Base-by-base conservation (phyloP, 1,140 invertebrate species). In the Atta texana region DNA sequence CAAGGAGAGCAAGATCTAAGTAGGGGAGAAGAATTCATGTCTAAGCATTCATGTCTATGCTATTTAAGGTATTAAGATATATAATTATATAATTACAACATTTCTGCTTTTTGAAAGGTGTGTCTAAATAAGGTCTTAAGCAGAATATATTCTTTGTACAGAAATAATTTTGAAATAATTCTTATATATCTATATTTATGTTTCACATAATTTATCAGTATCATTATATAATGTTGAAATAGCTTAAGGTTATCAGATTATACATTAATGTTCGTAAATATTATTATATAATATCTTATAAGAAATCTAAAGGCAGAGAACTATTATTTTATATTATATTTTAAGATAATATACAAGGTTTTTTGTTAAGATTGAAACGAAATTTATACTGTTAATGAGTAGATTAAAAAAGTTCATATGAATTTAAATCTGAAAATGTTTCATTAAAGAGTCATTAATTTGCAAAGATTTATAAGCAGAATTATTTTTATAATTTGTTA, bases 1-100 rank as follows among this genome's bases (percentile, higher is more conserved):
- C 84, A 87, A 91, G 87, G 78, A 91, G 71, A 90, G n/a, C 80
- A 69, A 85, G 68, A 71, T 89, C 63, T 57, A 75, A 85, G 75
- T 72, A 71, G 72, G 64, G 28, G 86, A 81, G 72, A 44, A 44
- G 39, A 44, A 44, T 44, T 44, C 39, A 10, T 44, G 8, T 44
- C 39, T 44, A 44, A 44, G 39, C 10, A 88, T 55, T 63, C 21
- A 51, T 88, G 59, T 72, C 21, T 89, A 84, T 75, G 24, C 80
- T 74, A 34, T 61, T 80, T 75, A 75, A 55, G 49, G 59, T 51
- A 28, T 77, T 66, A 39, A 55, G 3, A 10, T 72, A 12, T 82
- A 74, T 21, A 74, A 18, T 59, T 49, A 44, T 10, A 10, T 44
- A 61, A 6, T 2, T 3, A 6, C 14, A 24, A 55, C n/a, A 39